A percentile compares a stretch with the other conserved stretches of the same genome.
These are phyloP conservation scores for Xiphophorus couchianus DNA, from an alignment of 2,113 vertebrate genomes.

Conservation along the genomic window DNA sequence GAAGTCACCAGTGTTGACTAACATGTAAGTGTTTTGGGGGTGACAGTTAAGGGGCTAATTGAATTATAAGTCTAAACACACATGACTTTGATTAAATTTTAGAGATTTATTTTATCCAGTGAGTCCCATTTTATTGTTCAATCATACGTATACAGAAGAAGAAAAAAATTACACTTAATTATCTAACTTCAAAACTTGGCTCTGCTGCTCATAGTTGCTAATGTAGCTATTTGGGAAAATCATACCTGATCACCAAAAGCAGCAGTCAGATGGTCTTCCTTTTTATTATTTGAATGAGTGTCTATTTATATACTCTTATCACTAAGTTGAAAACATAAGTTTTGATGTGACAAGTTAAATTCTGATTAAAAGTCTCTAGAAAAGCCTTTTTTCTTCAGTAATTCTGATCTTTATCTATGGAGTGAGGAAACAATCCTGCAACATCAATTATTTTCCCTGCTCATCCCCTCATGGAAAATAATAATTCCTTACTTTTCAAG, in stretches of 20 bases:
- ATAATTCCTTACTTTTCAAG: no score
- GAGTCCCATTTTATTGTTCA: neutral
- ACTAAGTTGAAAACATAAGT: no score
- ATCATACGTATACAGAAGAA: neutral
- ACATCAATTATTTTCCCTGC: neutral
- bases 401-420: neutral
- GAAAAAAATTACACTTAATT: neutral
- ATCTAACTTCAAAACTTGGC: neutral
- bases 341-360: no score
- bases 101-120: no score
- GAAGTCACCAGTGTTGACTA: no score
- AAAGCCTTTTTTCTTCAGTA: neutral
- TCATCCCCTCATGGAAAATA: neutral
- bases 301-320: no score
- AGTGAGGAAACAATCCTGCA: neutral
- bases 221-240: neutral
- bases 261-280: no score
- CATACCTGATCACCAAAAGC: neutral
- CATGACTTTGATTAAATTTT: neutral
- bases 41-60: no score
- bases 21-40: no score
- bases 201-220: neutral
- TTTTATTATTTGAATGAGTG: no score
- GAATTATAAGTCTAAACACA: neutral
- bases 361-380: no score